Evolutionary conservation across 2,888 invertebrate species (phyloP).

Genomic region (Hofmannophila pseudospretella): DNA sequence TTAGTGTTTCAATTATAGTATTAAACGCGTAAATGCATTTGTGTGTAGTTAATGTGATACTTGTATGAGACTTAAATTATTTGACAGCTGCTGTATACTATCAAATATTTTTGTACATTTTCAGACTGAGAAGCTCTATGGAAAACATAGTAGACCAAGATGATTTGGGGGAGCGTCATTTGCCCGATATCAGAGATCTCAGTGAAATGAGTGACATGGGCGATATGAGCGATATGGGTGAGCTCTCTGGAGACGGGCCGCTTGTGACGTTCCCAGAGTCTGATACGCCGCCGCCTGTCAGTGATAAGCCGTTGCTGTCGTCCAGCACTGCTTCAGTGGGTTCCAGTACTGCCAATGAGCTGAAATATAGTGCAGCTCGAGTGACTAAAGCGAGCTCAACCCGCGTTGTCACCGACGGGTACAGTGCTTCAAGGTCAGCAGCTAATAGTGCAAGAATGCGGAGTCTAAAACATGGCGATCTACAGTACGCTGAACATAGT

Average conservation of each 20-base stretch:
- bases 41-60: too few relatives aligned
- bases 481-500: slow-evolving; percentile 88
- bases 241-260: slow-evolving; percentile 77
- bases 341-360: slow-evolving; percentile 79
- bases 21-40: background rate
- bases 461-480: slow-evolving; percentile 86
- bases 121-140: slow-evolving; percentile 83
- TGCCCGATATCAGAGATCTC: slow-evolving; percentile 68
- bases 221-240: slow-evolving; percentile 70
- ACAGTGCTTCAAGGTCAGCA: slow-evolving; percentile 82
- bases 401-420: slow-evolving; percentile 88
- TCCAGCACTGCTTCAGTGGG: slow-evolving; percentile 59
- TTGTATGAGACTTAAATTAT: background rate
- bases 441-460: slow-evolving; percentile 69
- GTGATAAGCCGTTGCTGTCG: slow-evolving; percentile 64
- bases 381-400: slow-evolving; percentile 85
- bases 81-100: background rate
- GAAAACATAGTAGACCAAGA: slow-evolving; percentile 87
- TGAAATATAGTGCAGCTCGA: slow-evolving; percentile 91
- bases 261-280: slow-evolving; percentile 90
- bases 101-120: slow-evolving; percentile 17
- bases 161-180: slow-evolving; percentile 60
- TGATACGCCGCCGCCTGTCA: slow-evolving; percentile 82
- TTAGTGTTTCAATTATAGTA: background rate
- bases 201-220: slow-evolving; percentile 69